These are phyloP conservation scores for Cryptocheilus praepositus DNA, from an alignment of 2,888 invertebrate genomes.

Conservation along the genomic window DNA sequence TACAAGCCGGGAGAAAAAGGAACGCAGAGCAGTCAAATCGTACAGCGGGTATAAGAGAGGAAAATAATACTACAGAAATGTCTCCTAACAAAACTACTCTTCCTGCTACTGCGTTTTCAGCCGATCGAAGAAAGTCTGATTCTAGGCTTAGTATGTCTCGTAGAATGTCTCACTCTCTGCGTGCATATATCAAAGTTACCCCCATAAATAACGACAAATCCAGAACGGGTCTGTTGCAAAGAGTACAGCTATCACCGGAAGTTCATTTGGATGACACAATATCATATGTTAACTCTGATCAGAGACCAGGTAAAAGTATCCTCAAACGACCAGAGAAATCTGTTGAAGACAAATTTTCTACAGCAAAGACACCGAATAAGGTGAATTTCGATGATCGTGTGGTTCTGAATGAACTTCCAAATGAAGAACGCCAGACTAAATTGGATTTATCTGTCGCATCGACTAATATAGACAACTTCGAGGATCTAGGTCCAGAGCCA, in stretches of 20 bases:
- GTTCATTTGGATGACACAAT: slow-evolving; percentile 59
- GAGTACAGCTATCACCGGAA: slow-evolving; percentile 55
- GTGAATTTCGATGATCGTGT: slow-evolving; percentile 65
- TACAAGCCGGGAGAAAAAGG: slow-evolving; percentile 58
- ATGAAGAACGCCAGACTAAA: slow-evolving; percentile 41
- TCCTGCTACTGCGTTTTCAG: neutral
- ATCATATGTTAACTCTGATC: slow-evolving; percentile 64
- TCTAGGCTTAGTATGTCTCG: neutral
- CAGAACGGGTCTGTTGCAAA: slow-evolving; percentile 37
- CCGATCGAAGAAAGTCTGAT: neutral
- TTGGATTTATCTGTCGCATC: slow-evolving; percentile 42
- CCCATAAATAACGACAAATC: slow-evolving; percentile 15
- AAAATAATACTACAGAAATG: neutral
- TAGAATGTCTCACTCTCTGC: neutral
- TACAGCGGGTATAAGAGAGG: neutral
- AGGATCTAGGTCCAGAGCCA: slow-evolving; percentile 9
- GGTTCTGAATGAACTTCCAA: slow-evolving; percentile 42
- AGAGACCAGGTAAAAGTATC: slow-evolving; percentile 67
- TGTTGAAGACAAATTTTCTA: slow-evolving; percentile 5
- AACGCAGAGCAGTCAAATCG: slow-evolving; percentile 13
- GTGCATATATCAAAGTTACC: slow-evolving; percentile 5
- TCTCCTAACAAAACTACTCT: neutral
- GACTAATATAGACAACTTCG: slow-evolving; percentile 51
- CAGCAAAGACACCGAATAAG: slow-evolving; percentile 54
- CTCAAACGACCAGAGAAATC: slow-evolving; percentile 56